Conservation (phyloP, 2,888 invertebrate genomes). For the Amiota minor region DNA sequence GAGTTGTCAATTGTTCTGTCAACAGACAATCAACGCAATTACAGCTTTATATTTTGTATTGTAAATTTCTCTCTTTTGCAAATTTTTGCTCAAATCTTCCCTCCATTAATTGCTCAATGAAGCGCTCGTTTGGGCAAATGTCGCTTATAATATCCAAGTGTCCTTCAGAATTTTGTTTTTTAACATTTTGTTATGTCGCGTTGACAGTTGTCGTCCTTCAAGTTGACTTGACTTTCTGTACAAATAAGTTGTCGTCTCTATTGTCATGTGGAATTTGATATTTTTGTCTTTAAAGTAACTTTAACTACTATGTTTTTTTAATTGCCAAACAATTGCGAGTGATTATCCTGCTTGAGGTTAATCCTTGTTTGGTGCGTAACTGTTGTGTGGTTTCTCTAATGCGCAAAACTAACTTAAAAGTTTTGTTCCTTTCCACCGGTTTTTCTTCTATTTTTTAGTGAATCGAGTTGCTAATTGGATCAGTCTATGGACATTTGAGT, state of each 20-base stretch:
- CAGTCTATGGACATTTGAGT: slow-evolving; percentile 50
- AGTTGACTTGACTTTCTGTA: slow-evolving; percentile 41
- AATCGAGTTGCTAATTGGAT: slow-evolving; percentile 59
- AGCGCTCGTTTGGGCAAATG: slow-evolving; percentile 12
- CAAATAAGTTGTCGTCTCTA: slow-evolving; percentile 40
- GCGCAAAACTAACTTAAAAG: slow-evolving; percentile 44
- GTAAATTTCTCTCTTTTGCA: background rate
- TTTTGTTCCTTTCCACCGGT: slow-evolving; percentile 8
- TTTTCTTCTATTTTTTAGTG: background rate
- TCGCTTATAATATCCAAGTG: slow-evolving; percentile 5
- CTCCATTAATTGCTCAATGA: slow-evolving; percentile 19
- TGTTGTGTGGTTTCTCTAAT: slow-evolving; percentile 60
- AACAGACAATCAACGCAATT: slow-evolving; percentile 62
- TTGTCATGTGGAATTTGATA: slow-evolving; percentile 59
- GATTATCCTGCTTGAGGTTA: slow-evolving; percentile 60
- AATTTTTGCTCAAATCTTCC: background rate
- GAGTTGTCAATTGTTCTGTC: slow-evolving; percentile 64
- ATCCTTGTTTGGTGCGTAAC: slow-evolving; percentile 37
- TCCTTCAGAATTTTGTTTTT: background rate
- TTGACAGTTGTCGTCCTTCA: slow-evolving; percentile 52
- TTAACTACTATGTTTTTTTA: slow-evolving; percentile 43
- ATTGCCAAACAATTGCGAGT: slow-evolving; percentile 65
- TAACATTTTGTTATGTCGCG: background rate
- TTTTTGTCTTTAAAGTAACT: slow-evolving; percentile 43
- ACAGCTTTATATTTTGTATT: slow-evolving; percentile 35